phyloP scores from a whole-genome alignment of 2,797 vertebrate genomes.

The Tokudaia muenninki region DNA sequence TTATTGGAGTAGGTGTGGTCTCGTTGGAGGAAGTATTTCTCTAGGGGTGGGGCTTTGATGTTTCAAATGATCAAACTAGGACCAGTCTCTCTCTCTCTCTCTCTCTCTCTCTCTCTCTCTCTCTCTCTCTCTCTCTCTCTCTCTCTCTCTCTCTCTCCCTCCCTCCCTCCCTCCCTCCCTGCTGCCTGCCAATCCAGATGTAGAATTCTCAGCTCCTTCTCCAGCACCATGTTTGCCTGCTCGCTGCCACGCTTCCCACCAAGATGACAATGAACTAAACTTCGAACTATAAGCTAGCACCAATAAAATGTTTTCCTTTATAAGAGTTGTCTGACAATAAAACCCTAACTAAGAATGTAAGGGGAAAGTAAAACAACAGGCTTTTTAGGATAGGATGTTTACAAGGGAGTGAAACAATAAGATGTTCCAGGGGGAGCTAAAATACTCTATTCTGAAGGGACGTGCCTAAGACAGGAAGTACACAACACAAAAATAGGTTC shows the following conservation, averaged over 20 bases:
- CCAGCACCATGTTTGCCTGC: neutral
- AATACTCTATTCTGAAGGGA: neutral
- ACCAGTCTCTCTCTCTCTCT: too few relatives aligned
- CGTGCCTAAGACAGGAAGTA: neutral
- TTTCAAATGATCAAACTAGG: neutral
- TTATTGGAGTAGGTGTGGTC: neutral
- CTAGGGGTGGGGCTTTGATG: too few relatives aligned
- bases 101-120: rapidly evolving
- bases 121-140: too few relatives aligned
- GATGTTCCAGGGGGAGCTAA: too few relatives aligned
- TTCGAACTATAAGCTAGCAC: too few relatives aligned
- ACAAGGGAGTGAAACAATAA: neutral
- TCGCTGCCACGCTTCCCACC: neutral
- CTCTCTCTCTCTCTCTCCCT: too few relatives aligned
- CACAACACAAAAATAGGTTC: neutral
- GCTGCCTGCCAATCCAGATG: neutral
- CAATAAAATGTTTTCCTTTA: neutral
- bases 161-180: too few relatives aligned
- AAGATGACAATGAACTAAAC: neutral
- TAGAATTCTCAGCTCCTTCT: neutral
- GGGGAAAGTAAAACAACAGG: neutral
- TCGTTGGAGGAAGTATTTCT: neutral
- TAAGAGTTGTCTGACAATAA: neutral
- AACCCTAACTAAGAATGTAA: neutral
- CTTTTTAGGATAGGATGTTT: neutral